Conservation (phyloP, 2,113 vertebrate genomes). For the Notechis scutatus region DNA sequence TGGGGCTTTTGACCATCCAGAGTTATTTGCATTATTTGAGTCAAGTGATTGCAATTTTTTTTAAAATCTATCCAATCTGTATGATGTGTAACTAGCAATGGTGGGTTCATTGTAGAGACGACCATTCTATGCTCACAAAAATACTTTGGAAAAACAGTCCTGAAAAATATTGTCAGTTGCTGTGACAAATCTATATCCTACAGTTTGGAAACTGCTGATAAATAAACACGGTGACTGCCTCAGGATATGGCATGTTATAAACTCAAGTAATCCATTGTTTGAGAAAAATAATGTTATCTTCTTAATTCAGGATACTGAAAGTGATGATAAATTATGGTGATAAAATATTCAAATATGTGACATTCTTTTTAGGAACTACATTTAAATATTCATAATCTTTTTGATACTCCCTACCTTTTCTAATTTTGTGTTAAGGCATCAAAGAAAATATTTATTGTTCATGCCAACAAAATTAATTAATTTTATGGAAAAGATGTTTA, state of each 20-base stretch:
- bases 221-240: conserved; percentile 12
- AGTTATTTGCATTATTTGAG: conserved; percentile 1
- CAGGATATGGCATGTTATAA: background rate
- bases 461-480: background rate
- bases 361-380: background rate
- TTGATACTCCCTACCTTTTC: background rate
- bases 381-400: background rate
- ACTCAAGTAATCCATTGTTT: background rate
- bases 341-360: background rate
- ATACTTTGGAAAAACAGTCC: background rate
- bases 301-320: background rate
- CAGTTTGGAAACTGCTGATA: conserved; percentile 2
- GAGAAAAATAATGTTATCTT: background rate
- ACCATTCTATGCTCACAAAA: background rate
- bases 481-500: background rate
- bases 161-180: background rate
- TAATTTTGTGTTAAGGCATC: background rate
- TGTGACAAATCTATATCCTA: background rate
- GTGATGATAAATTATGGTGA: background rate
- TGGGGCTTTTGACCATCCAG: background rate
- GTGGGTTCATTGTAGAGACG: background rate
- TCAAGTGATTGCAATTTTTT: background rate
- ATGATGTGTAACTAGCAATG: background rate
- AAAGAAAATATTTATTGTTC: background rate
- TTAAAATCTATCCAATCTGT: background rate